Evolutionary conservation across 2,888 invertebrate species (phyloP).

Genomic region (Apamea monoglypha): DNA sequence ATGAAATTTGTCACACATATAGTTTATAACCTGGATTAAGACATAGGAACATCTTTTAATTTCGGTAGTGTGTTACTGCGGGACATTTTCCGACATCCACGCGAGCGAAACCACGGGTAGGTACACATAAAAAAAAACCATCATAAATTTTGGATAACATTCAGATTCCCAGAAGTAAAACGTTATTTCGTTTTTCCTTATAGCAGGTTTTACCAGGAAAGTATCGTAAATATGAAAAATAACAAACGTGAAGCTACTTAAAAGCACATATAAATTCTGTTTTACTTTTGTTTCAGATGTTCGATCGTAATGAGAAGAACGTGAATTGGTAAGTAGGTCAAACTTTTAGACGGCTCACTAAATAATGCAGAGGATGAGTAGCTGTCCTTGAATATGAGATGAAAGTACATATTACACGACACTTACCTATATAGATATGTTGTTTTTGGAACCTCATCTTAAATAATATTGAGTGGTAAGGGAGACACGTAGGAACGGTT

Average conservation of each 20-base stretch:
- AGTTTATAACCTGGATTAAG: no score
- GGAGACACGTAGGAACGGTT: no score
- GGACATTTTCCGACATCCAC: no score
- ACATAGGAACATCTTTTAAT: no score
- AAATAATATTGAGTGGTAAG: not conserved
- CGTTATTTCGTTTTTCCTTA: conserved; percentile 56
- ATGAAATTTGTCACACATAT: no score
- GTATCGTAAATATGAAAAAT: conserved; percentile 39
- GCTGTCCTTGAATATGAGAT: conserved; percentile 20
- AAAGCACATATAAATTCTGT: conserved; percentile 41
- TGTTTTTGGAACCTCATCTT: not conserved
- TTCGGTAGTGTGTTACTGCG: no score
- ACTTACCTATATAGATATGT: no score
- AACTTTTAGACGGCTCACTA: conserved; percentile 40
- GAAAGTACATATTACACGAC: not conserved
- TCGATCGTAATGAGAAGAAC: conserved; percentile 53
- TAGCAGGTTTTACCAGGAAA: conserved; percentile 16
- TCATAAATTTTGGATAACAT: conserved; percentile 22
- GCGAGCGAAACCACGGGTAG: no score
- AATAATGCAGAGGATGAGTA: conserved; percentile 39
- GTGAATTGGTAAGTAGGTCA: conserved; percentile 66
- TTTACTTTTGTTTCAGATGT: conserved; percentile 65
- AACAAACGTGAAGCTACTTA: conserved; percentile 15
- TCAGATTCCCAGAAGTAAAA: conserved; percentile 19
- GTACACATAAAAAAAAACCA: not conserved